A percentile compares a stretch with the other conserved stretches of the same genome.
phyloP scores from a whole-genome alignment of 2,113 vertebrate species.

The Pycnonotus jocosus region DNA sequence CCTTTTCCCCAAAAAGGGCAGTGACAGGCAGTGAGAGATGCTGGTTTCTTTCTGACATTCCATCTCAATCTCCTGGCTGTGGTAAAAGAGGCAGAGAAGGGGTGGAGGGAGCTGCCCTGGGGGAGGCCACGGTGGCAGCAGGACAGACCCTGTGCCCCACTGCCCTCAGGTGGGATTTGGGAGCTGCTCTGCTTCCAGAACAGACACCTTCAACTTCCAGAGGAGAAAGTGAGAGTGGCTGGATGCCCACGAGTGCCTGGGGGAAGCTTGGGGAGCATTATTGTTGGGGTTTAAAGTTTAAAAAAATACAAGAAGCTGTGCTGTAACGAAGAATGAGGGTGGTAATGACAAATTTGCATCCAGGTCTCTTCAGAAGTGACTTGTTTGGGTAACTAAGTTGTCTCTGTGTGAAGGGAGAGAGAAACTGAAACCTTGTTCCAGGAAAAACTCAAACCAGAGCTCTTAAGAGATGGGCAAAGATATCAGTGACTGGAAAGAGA shows the following conservation, averaged over 20 bases:
- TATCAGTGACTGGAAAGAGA: neutral
- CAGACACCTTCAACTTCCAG: neutral
- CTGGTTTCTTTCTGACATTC: neutral
- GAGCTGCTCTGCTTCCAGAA: neutral
- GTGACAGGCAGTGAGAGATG: neutral
- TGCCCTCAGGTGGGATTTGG: rapidly evolving
- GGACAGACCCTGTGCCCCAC: rapidly evolving
- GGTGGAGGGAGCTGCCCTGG: neutral
- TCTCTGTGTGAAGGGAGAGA: neutral
- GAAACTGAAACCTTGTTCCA: neutral
- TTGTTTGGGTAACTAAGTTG: neutral
- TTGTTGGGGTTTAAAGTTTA: neutral
- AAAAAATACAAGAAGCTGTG: neutral
- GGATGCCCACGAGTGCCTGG: neutral
- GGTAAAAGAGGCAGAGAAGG: neutral
- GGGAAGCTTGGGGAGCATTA: too few relatives aligned
- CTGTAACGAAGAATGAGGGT: neutral
- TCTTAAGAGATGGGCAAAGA: neutral
- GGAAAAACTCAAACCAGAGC: neutral
- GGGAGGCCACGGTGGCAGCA: neutral
- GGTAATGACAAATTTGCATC: neutral
- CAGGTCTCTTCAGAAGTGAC: neutral
- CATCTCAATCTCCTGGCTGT: neutral
- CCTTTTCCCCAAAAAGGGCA: neutral
- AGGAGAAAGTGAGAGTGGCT: neutral